A percentile compares a stretch with the other conserved stretches of the same genome.
These are phyloP conservation scores for Anthonomus grandis DNA, from an alignment of 1,140 invertebrate genomes.

Conservation along the genomic window DNA sequence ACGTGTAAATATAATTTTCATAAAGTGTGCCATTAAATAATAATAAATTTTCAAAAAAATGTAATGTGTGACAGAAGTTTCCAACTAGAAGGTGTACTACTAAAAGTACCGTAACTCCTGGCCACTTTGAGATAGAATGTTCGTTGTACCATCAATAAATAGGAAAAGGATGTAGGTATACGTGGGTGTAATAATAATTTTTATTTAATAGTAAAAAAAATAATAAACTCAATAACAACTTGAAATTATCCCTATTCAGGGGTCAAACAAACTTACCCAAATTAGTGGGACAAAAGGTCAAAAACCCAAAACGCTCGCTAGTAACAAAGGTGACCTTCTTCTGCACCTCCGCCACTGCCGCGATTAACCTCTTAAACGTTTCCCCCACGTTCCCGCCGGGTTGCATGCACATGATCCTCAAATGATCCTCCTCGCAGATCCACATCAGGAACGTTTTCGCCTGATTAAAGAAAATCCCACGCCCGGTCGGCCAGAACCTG, in stretches of 20 bases:
- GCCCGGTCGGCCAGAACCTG: conserved; percentile 73
- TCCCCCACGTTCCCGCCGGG: conserved; percentile 58
- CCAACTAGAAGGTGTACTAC: too few species aligned
- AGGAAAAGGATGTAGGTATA: neutral
- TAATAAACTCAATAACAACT: neutral
- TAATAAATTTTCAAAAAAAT: too few species aligned
- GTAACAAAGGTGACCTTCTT: conserved; percentile 56
- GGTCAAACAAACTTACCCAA: conserved; percentile 47
- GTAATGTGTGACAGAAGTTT: too few species aligned
- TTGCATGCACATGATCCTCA: conserved; percentile 74
- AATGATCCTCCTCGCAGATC: conserved; percentile 75
- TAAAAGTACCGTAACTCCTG: too few species aligned
- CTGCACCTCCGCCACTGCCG: conserved; percentile 57
- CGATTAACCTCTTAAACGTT: conserved; percentile 58
- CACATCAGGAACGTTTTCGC: conserved; percentile 73
- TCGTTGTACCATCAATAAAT: neutral
- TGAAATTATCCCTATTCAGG: too few species aligned
- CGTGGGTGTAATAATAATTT: neutral
- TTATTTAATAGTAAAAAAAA: neutral
- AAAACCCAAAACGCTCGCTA: conserved; percentile 61
- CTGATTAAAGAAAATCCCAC: conserved; percentile 72
- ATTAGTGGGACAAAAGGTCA: conserved; percentile 72
- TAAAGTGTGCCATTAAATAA: too few species aligned
- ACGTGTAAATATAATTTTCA: too few species aligned
- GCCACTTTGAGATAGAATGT: neutral